phyloP scores from a whole-genome alignment of 2,888 invertebrate genomes.

The Myathropa florea region DNA sequence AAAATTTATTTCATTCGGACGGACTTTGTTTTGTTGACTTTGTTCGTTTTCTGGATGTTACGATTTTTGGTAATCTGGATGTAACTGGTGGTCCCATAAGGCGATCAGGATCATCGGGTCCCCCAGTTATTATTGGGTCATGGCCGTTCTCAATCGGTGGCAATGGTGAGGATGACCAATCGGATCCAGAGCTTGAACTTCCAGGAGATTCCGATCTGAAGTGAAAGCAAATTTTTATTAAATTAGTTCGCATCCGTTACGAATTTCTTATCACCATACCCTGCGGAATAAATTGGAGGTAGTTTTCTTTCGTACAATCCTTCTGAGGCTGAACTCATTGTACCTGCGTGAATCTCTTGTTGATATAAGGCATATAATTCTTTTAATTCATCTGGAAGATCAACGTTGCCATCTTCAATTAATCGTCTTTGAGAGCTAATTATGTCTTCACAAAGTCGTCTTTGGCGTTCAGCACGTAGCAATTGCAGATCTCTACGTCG shows the following conservation, averaged over 20 bases:
- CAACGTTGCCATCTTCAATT: constrained; percentile 89
- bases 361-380: constrained; percentile 92
- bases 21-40: constrained; percentile 69
- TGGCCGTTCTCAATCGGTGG: constrained; percentile 75
- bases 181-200: constrained; percentile 80
- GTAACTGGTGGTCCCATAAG: constrained; percentile 80
- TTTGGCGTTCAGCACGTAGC: constrained; percentile 90
- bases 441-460: constrained; percentile 94
- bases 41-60: constrained; percentile 72
- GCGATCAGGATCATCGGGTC: constrained; percentile 73
- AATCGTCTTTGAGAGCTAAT: constrained; percentile 92
- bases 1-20: constrained; percentile 54
- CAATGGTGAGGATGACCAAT: constrained; percentile 80
- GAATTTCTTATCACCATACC: constrained; percentile 77
- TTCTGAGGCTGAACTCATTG: constrained; percentile 78
- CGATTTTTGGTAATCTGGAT: constrained; percentile 77
- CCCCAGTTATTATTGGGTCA: constrained; percentile 8
- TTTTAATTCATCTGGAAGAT: constrained; percentile 87
- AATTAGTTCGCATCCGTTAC: background rate
- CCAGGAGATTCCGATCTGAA: constrained; percentile 79
- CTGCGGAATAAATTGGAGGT: constrained; percentile 80
- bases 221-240: background rate
- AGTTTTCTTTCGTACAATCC: constrained; percentile 79
- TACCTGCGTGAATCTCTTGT: constrained; percentile 92
- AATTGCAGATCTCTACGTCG: constrained; percentile 91